Evolutionary conservation across 2,113 vertebrate species (phyloP).

Genomic region (Cheirogaleus medius): DNA sequence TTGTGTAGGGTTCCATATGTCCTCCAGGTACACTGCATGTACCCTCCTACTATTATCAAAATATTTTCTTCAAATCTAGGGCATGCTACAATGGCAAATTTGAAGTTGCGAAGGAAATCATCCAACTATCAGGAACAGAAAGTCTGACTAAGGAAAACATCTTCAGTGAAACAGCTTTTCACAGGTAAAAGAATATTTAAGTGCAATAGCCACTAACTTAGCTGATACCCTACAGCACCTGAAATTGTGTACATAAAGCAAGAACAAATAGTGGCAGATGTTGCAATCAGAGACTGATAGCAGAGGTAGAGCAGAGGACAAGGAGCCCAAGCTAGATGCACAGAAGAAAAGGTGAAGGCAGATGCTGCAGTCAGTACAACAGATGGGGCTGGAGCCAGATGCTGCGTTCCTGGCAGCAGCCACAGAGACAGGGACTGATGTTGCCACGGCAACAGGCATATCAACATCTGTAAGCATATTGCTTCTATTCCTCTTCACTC

Average conservation of each 20-base stretch:
- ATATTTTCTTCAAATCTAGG: slow-evolving; percentile 80
- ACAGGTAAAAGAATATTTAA: slow-evolving; percentile 86
- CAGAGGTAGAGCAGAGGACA: slow-evolving; percentile 19
- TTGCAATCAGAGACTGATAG: neutral
- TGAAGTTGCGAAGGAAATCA: slow-evolving; percentile 91
- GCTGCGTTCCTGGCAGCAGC: slow-evolving; percentile 38
- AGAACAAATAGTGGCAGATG: slow-evolving; percentile 59
- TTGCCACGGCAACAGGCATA: slow-evolving; percentile 50
- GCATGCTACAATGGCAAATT: slow-evolving; percentile 95
- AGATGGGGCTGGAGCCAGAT: slow-evolving; percentile 62
- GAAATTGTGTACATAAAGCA: neutral
- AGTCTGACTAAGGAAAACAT: slow-evolving; percentile 96
- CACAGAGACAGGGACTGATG: slow-evolving; percentile 1
- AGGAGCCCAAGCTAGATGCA: accelerated
- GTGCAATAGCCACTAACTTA: accelerated
- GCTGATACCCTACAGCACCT: neutral
- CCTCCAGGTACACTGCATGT: accelerated
- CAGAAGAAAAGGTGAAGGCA: neutral
- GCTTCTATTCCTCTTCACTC: slow-evolving; percentile 52
- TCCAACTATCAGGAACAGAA: slow-evolving; percentile 92
- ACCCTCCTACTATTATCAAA: neutral
- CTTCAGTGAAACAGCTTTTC: slow-evolving; percentile 96
- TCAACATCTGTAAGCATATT: slow-evolving; percentile 8
- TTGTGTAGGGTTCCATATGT: accelerated
- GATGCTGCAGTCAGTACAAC: slow-evolving; percentile 50